Percentiles rank a stretch among this genome's conserved stretches.
Evolutionary conservation across 1,140 invertebrate genomes (phyloP).

Genomic region (Patella vulgata): DNA sequence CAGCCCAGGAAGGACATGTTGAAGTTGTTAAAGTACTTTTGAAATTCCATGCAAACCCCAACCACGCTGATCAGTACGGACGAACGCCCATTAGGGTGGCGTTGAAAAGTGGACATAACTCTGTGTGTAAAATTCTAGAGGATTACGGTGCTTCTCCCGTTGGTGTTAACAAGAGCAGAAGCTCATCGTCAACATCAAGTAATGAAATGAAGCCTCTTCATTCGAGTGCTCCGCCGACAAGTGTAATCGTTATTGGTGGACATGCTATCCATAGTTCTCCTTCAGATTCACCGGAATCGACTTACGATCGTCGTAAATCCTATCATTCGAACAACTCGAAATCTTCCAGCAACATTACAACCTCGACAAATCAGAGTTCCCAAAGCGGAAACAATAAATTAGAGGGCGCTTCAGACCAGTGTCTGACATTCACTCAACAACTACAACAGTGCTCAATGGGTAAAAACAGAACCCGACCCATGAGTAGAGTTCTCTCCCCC

Average conservation of each 20-base stretch:
- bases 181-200: constrained; percentile 52
- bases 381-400: constrained; percentile 48
- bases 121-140: constrained; percentile 76
- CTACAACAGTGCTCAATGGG: constrained; percentile 72
- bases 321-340: constrained; percentile 80
- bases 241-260: constrained; percentile 32
- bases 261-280: constrained; percentile 49
- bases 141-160: constrained; percentile 59
- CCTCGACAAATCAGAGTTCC: constrained; percentile 70
- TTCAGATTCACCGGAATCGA: constrained; percentile 75
- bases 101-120: constrained; percentile 79
- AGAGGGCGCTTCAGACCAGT: constrained; percentile 34
- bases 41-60: constrained; percentile 89
- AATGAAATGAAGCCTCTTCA: constrained; percentile 75
- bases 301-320: constrained; percentile 75
- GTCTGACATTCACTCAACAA: constrained; percentile 79
- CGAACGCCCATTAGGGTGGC: constrained; percentile 81
- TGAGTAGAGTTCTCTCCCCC: constrained; percentile 73
- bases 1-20: constrained; percentile 94
- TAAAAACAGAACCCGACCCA: constrained; percentile 61
- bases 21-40: constrained; percentile 87
- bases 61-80: constrained; percentile 91
- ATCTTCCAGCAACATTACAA: constrained; percentile 78
- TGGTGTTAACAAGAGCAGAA: constrained; percentile 44
- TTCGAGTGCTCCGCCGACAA: constrained; percentile 51